Percentiles rank a stretch among this genome's conserved stretches.
These are phyloP conservation scores for Drosophila kuntzei DNA, from an alignment of 2,888 invertebrate genomes.

Conservation along the genomic window DNA sequence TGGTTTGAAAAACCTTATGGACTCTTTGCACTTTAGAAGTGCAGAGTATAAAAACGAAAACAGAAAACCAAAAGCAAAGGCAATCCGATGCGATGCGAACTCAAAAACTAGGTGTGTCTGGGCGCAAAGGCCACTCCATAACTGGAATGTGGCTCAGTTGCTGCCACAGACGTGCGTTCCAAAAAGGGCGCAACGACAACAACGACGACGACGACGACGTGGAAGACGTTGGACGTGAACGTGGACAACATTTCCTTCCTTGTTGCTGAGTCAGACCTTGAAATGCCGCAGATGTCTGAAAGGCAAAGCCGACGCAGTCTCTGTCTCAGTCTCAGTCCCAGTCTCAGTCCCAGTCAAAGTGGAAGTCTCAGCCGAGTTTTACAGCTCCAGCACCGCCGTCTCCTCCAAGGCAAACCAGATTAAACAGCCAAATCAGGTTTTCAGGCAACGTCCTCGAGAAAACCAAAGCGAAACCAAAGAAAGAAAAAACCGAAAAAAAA, in stretches of 20 bases:
- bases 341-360: neutral
- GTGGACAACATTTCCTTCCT: constrained; percentile 58
- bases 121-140: constrained; percentile 69
- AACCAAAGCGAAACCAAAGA: constrained; percentile 40
- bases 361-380: constrained; percentile 11
- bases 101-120: constrained; percentile 76
- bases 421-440: constrained; percentile 69
- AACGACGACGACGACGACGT: constrained; percentile 10
- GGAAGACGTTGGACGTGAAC: constrained; percentile 20
- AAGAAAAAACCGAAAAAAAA: constrained; percentile 12
- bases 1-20: too few species aligned
- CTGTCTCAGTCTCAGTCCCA: constrained; percentile 5
- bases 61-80: constrained; percentile 7
- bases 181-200: constrained; percentile 52
- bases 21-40: neutral
- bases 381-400: constrained; percentile 29
- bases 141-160: constrained; percentile 69
- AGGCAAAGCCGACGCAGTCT: constrained; percentile 34
- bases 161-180: constrained; percentile 51
- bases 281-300: constrained; percentile 74
- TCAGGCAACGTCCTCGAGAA: constrained; percentile 74
- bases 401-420: constrained; percentile 77
- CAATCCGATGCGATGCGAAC: neutral
- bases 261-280: constrained; percentile 78
- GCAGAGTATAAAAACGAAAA: constrained; percentile 2